These are phyloP conservation scores for Habrosyne pyritoides DNA, from an alignment of 2,888 invertebrate species.

Conservation along the genomic window DNA sequence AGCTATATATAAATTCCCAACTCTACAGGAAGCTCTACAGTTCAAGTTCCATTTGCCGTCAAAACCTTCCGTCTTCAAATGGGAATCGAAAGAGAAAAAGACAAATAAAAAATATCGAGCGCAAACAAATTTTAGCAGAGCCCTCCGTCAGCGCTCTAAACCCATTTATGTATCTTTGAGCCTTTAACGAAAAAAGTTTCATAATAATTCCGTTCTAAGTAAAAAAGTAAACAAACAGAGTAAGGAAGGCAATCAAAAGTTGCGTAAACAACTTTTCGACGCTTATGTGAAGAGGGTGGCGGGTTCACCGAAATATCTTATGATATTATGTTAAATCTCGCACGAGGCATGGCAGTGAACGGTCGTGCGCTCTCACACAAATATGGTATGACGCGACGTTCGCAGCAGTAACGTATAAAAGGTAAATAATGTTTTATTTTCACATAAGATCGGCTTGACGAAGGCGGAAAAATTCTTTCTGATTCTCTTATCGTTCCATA, in stretches of 20 bases:
- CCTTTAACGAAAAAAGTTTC: constrained; percentile 77
- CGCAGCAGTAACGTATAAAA: constrained; percentile 32
- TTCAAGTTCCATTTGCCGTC: constrained; percentile 24
- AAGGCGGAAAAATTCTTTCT: background rate
- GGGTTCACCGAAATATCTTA: constrained; percentile 48
- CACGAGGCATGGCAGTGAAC: constrained; percentile 43
- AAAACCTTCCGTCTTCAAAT: constrained; percentile 27
- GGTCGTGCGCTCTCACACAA: constrained; percentile 34
- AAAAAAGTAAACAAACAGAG: constrained; percentile 76
- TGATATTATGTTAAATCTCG: constrained; percentile 60
- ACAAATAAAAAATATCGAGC: constrained; percentile 45
- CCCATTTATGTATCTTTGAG: constrained; percentile 72
- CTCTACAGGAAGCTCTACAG: too few species aligned
- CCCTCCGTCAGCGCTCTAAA: constrained; percentile 55
- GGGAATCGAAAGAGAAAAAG: constrained; percentile 29
- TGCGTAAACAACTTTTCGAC: constrained; percentile 73
- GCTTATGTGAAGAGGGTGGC: constrained; percentile 58
- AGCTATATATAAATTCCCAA: background rate
- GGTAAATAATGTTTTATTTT: constrained; percentile 37
- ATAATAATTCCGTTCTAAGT: constrained; percentile 73
- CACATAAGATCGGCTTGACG: constrained; percentile 14
- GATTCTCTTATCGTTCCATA: background rate
- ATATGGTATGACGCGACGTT: constrained; percentile 46
- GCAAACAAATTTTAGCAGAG: constrained; percentile 57
- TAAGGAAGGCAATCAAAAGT: constrained; percentile 80